A percentile compares a stretch with the other conserved stretches of the same genome.
Evolutionary conservation across 2,888 invertebrate species (phyloP).

Genomic region (Copidosoma aretas): DNA sequence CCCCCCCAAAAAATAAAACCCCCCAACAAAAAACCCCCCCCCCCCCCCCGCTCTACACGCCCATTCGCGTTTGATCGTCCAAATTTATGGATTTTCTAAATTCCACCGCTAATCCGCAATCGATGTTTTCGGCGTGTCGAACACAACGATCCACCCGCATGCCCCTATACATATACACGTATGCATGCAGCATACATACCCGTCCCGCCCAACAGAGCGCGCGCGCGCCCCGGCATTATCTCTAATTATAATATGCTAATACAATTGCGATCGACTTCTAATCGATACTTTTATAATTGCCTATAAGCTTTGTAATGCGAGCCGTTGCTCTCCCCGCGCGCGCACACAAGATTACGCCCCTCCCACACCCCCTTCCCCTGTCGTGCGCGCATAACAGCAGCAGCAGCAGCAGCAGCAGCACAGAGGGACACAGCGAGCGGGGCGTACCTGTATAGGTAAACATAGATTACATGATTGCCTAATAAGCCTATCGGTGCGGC

Average conservation of each 20-base stretch:
- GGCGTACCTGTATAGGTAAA: slow-evolving; percentile 27
- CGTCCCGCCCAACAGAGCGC: neutral
- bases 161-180: too few relatives aligned
- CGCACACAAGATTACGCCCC: slow-evolving; percentile 30
- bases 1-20: too few relatives aligned
- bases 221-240: neutral
- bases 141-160: neutral
- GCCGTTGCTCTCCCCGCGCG: neutral
- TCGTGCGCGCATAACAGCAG: neutral
- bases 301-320: slow-evolving; percentile 35
- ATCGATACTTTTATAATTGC: slow-evolving; percentile 40
- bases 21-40: neutral
- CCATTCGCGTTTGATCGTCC: neutral
- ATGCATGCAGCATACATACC: too few relatives aligned
- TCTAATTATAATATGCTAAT: slow-evolving; percentile 41
- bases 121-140: slow-evolving; percentile 2
- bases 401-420: neutral
- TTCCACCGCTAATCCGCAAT: slow-evolving; percentile 2
- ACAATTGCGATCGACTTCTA: slow-evolving; percentile 36
- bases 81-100: neutral
- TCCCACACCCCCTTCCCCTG: slow-evolving; percentile 1
- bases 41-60: too few relatives aligned
- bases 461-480: slow-evolving; percentile 49
- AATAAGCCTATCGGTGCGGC: slow-evolving; percentile 49
- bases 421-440: neutral